Base-by-base conservation (phyloP, 2,797 vertebrate species). In the Ptychobarbus kaznakovi region DNA sequence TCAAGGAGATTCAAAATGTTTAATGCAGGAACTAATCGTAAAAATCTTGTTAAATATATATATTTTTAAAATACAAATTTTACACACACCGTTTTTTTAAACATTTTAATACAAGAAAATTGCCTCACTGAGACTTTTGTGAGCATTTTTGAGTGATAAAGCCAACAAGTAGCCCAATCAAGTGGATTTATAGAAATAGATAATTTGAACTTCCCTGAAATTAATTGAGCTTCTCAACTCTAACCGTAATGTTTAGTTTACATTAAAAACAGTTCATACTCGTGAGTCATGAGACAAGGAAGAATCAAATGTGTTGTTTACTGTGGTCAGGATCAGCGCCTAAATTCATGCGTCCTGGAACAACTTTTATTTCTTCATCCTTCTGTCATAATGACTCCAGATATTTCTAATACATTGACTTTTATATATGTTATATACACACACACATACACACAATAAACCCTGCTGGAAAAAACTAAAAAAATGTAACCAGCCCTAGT, bases 61-160 rank as follows among this genome's bases (percentile, higher is more conserved):
- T 0, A n/a, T 56, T 56, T 4, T 3, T 22, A 4, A 4, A 58
- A n/a, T 11, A n/a, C 3, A 0, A 11, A n/a, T 11, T n/a, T n/a
- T 1, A 11, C 9, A 53, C 18, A 20, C 20, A 53, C 51, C 18
- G 20, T 53, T 53, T 49, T 42, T 73, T 28, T 28, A 1, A 49
- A 70, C 0, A 28, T 28, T 25, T 28, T 11, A 28, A 73, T 18
- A 10, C n/a, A 46, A 73, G n/a, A 28, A 22, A 51, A 53, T 7
- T 22, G 49, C 49, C 16, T 22, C 2, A 35, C 20, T 5, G 12
- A 5, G 25, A 28, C 12, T 28, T n/a, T 61, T 63, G 44, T 32
- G 0, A 51, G 25, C 16, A 20, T 53, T 53, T 51, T 75, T 51
- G 10, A 75, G 44, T 28, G 72, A 51, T 35, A 6, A 51, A 75